Evolutionary conservation across 2,113 vertebrate genomes (phyloP), one percentile per base, ranked within the genome.

Genomic region (Hypocryptadius cinnamomeus): DNA sequence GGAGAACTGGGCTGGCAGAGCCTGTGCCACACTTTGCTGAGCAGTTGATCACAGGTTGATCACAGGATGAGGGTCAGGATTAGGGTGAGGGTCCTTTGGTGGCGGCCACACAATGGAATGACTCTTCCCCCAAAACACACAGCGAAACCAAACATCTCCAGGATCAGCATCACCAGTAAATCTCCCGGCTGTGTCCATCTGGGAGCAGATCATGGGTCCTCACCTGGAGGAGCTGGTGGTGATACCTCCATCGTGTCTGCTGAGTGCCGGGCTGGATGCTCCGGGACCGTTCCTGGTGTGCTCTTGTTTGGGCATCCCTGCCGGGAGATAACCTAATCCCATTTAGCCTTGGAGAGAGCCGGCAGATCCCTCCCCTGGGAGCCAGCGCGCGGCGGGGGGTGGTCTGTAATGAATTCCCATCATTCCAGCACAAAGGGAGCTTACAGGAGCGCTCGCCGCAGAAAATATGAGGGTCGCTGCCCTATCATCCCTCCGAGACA

Each of bases 331-430:
- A 85, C 92, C 93, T 90, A 80, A 94, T 94, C 93, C 95, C 79
- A 64, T 81, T 94, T 71, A 81, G 93, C 90, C 84, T 88, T 0
- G 82, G 82, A 44, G 64, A 73, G 94, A 91, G 87, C 83, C 8
- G 66, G 85, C 51, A 6, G 90, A 93, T 94, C 66, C 91, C 85
- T 95, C 91, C 87, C 90, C 47, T 15, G 94, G 87, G 96, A 94
- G 51, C 79, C 35, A 4, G 60, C 3, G 3, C 30, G 4, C 51
- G 5, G 91, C 45, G 24, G 88, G 93, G 88, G 90, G 79, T 76
- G 92, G 11, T 90, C 82, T 70, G 94, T 93, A 81, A 93, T 96
- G 96, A 91, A 95, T 95, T 95, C 96, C 89, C 27, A 77, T 94
- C 89, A 72, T 95, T 93, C 95, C 89, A 27, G 73, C 96, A 93